phyloP scores from a whole-genome alignment of 2,888 invertebrate species.

The Drosophila barbarae region DNA sequence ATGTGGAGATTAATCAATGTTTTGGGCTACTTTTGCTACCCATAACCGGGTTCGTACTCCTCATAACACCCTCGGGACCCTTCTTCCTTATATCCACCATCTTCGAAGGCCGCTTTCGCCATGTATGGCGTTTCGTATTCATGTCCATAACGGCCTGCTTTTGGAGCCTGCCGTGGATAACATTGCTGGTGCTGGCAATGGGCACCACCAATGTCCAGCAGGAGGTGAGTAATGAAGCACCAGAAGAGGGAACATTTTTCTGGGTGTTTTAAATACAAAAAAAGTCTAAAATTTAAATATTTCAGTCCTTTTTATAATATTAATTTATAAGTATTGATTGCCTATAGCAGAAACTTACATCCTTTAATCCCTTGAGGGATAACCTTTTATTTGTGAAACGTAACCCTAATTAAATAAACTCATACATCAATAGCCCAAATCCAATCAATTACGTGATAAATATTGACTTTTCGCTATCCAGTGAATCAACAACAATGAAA shows the following conservation, averaged over 20 bases:
- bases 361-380: neutral
- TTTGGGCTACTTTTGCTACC: conserved; percentile 10
- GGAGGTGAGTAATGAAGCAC: conserved; percentile 18
- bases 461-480: conserved; percentile 13
- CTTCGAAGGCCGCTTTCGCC: conserved; percentile 7
- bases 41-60: conserved; percentile 21
- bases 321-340: neutral
- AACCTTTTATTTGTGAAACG: neutral
- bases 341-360: too few species aligned
- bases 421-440: neutral
- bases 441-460: conserved; percentile 14
- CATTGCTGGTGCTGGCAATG: conserved; percentile 11
- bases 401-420: neutral
- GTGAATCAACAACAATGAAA: conserved; percentile 7
- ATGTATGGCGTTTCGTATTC: conserved; percentile 5
- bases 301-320: neutral
- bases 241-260: neutral
- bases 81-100: conserved; percentile 18
- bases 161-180: conserved; percentile 25
- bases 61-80: conserved; percentile 29
- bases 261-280: neutral
- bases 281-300: neutral
- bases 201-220: conserved; percentile 10
- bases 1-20: conserved; percentile 5
- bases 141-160: neutral